These are phyloP conservation scores for Chrysogorgia sp. DNA, from an alignment of 92 coral and sea anemone genomes.

Conservation along the genomic window DNA sequence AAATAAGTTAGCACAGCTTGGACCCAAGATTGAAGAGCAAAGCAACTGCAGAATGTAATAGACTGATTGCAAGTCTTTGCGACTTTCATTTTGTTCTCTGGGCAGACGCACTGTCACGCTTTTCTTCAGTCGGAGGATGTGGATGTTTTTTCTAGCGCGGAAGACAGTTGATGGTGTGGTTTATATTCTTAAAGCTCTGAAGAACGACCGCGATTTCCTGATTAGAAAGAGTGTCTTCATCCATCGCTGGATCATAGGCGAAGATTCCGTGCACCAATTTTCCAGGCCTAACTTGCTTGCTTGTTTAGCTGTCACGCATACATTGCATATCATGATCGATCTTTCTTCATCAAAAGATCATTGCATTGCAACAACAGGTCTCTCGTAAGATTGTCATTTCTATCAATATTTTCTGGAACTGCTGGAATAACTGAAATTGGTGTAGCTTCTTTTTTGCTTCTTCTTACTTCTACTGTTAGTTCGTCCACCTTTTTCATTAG, in stretches of 20 bases:
- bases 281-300: slow-evolving; percentile 14
- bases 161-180: no score
- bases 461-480: slow-evolving; percentile 18
- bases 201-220: no score
- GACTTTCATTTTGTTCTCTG: no score
- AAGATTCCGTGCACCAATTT: slow-evolving; percentile 14
- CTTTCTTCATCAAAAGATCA: slow-evolving; percentile 19
- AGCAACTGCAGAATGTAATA: no score
- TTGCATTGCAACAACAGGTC: slow-evolving; percentile 9
- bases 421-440: slow-evolving; percentile 14
- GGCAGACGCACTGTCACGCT: no score
- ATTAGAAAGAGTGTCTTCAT: slow-evolving; percentile 22
- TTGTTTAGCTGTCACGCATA: slow-evolving; percentile 19
- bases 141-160: no score
- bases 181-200: no score
- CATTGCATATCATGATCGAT: slow-evolving; percentile 20
- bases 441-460: slow-evolving; percentile 16
- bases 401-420: neutral
- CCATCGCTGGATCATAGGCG: slow-evolving; percentile 12
- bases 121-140: no score
- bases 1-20: no score
- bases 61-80: no score
- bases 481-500: slow-evolving; percentile 3
- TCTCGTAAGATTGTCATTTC: slow-evolving; percentile 23
- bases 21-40: no score